Evolutionary conservation across 2,888 invertebrate species (phyloP), one percentile per base, ranked within the genome.

Genomic region (Gymnocheta viridis): DNA sequence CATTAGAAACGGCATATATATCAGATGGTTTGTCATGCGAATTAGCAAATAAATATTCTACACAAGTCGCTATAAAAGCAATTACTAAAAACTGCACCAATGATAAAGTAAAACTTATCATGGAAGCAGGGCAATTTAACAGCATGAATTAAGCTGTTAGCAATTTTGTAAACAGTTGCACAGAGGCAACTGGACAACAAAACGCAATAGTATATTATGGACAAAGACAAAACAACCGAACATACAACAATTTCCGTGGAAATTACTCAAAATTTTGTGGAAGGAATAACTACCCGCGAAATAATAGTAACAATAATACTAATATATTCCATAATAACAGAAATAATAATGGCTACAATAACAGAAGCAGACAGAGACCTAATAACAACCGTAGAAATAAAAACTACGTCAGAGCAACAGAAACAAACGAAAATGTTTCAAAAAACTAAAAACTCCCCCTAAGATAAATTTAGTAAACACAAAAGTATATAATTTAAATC

Each of bases 21-120:
- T 96, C 92, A 93, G 47, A 35, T 9, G 47, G 32, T 1, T 4
- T 72, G 6, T 3, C 44, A 6, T 24, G 2, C 12, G 54, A 49
- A 14, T 14, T 64, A 17, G 54, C 74, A 0, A 47, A 1, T 0
- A 41, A 19, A 69, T 69, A 69, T 19, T n/a, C 54, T 3, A 49
- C 22, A 69, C 44, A 19, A 19, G n/a, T 22, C 3, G 56, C 56
- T 9, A 10, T 56, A 9, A 56, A 19, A 10, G 32, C 56, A 29
- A 0, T 56, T 0, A 56, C 54, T 5, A 54, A 54, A 27, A 29
- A 54, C 44, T 44, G 56, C 17, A 72, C 29, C 14, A 27, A 72
- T n/a, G n/a, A n/a, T n/a, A n/a, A n/a, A n/a, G n/a, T n/a, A n/a
- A n/a, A 72, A 24, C n/a, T 72, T 22, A 72, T 49, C 19, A 74